Conservation (phyloP, 2,888 invertebrate species). For the Leucoptera coffeella region DNA sequence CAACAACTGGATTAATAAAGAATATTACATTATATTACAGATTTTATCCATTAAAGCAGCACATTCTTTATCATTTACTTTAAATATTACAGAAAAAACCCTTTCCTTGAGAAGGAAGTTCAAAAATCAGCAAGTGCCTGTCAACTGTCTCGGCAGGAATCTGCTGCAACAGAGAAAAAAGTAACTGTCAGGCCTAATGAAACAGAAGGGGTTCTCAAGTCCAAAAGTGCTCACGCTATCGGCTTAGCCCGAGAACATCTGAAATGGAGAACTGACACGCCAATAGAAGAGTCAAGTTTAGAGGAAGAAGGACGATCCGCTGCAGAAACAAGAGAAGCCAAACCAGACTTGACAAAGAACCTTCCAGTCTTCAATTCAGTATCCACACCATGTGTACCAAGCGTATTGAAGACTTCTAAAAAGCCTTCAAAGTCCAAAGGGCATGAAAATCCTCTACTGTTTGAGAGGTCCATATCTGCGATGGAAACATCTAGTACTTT, state of each 20-base stretch:
- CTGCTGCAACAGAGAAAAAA: conserved; percentile 20
- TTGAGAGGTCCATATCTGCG: conserved; percentile 25
- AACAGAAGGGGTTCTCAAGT: conserved; percentile 33
- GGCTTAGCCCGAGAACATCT: conserved; percentile 13
- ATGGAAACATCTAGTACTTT: conserved; percentile 13
- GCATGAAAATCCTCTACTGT: conserved; percentile 7
- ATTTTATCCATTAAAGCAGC: too few relatives aligned
- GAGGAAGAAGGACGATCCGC: conserved; percentile 23
- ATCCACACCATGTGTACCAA: conserved; percentile 11
- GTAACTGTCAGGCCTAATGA: conserved; percentile 15
- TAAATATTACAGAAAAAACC: conserved; percentile 41
- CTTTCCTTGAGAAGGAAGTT: conserved; percentile 50
- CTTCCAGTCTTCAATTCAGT: conserved; percentile 10
- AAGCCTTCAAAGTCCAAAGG: background rate
- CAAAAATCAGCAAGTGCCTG: conserved; percentile 62
- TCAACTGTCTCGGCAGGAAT: conserved; percentile 35
- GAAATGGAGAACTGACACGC: conserved; percentile 12
- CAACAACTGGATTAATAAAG: too few relatives aligned
- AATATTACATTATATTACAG: too few relatives aligned
- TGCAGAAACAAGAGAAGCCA: conserved; percentile 32
- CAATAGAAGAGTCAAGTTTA: background rate
- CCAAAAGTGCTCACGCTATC: conserved; percentile 36
- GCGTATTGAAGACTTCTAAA: too few relatives aligned
- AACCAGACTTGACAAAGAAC: conserved; percentile 17
- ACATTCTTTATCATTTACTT: too few relatives aligned